These are phyloP conservation scores for Rhynchomys soricoides DNA, from an alignment of 2,113 vertebrate genomes.

Conservation along the genomic window DNA sequence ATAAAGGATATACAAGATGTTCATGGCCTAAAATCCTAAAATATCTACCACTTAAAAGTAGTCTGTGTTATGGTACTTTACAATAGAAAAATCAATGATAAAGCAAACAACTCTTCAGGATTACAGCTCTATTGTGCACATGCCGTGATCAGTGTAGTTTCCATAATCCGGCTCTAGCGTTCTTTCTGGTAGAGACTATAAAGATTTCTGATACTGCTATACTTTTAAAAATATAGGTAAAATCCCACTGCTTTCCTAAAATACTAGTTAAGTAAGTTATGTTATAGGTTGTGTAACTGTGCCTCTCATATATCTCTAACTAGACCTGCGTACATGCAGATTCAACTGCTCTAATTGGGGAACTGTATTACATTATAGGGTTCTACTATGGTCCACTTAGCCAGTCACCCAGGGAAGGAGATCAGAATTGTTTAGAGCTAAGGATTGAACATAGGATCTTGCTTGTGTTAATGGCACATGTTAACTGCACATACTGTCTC, in stretches of 20 bases:
- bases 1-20: not conserved
- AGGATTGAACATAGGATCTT: not conserved
- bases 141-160: not conserved
- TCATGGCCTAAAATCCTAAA: not conserved
- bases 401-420: not conserved
- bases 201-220: not conserved
- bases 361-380: not conserved
- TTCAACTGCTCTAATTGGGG: not conserved
- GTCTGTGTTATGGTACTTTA: not conserved
- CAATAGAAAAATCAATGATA: not conserved
- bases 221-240: not conserved
- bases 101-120: not conserved
- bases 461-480: fast-evolving
- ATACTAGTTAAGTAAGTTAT: not conserved
- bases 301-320: too few species aligned
- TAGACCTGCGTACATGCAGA: not conserved
- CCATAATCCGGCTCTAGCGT: not conserved
- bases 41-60: not conserved
- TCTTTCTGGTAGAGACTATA: not conserved
- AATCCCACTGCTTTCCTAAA: not conserved
- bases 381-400: not conserved
- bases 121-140: not conserved
- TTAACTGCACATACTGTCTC: not conserved
- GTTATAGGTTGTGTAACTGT: not conserved
- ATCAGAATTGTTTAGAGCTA: not conserved